Evolutionary conservation across 30 jellyfish, hydroid and myxozoan genomes (phyloP).

Genomic region (Sanderia malayensis): DNA sequence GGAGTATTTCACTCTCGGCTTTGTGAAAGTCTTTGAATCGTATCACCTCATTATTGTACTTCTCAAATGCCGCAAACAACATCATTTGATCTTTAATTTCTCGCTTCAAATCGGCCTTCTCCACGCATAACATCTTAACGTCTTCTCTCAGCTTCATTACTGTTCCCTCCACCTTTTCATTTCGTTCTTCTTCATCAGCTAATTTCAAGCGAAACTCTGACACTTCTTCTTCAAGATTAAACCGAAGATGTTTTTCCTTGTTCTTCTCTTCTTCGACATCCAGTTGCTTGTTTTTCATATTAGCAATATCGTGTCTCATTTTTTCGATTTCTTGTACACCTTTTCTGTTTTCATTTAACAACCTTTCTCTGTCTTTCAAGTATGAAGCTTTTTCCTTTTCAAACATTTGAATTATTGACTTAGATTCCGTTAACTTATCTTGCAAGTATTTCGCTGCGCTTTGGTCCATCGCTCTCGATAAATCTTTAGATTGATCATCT

Average conservation of each 20-base stretch:
- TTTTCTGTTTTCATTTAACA: background rate
- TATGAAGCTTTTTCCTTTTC: conserved; percentile 13
- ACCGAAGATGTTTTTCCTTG: background rate
- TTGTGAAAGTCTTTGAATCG: background rate
- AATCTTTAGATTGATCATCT: background rate
- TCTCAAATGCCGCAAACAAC: background rate
- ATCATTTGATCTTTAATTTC: background rate
- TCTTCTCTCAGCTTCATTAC: background rate
- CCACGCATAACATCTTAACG: background rate
- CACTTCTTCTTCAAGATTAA: background rate
- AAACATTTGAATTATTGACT: conserved; percentile 17
- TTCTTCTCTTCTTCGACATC: background rate
- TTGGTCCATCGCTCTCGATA: conserved; percentile 3
- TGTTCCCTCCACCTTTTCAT: background rate
- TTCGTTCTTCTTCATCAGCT: background rate
- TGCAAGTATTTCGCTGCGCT: conserved; percentile 17
- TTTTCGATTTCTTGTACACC: background rate
- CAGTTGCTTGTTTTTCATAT: background rate
- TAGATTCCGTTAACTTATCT: conserved; percentile 22
- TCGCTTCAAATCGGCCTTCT: background rate
- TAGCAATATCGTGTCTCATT: background rate
- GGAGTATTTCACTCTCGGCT: background rate
- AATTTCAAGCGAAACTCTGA: background rate
- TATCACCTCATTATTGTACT: background rate
- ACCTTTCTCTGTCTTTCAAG: conserved; percentile 15